phyloP scores from a whole-genome alignment of 2,113 vertebrate species.

The Mormyrus iriodes region DNA sequence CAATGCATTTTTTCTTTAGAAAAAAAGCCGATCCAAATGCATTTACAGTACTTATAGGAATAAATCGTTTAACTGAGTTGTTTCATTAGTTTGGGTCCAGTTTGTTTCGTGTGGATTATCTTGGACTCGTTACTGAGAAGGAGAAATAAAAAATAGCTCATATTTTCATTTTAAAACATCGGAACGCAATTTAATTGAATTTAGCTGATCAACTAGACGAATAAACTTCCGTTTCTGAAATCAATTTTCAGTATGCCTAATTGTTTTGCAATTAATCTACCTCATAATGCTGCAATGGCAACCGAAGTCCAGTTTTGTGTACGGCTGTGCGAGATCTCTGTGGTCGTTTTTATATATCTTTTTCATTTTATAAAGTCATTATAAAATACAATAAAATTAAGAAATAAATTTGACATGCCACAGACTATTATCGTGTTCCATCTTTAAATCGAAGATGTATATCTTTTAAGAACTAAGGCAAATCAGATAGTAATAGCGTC shows the following conservation, averaged over 20 bases:
- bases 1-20: neutral
- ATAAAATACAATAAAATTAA: neutral
- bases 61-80: neutral
- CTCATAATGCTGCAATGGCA: neutral
- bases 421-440: neutral
- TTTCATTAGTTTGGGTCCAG: neutral
- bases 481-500: constrained; percentile 80
- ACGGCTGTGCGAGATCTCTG: neutral
- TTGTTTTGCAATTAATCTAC: neutral
- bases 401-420: neutral
- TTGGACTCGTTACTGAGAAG: neutral
- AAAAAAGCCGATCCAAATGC: neutral
- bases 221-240: neutral
- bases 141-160: neutral
- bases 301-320: neutral
- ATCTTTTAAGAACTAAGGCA: constrained; percentile 81
- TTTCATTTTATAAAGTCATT: neutral
- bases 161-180: neutral
- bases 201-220: neutral
- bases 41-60: neutral
- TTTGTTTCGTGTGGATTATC: neutral
- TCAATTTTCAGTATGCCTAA: neutral
- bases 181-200: neutral
- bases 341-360: neutral
- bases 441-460: constrained; percentile 54